These are phyloP conservation scores for Siniperca chuatsi DNA, from an alignment of 2,113 vertebrate species.

Conservation along the genomic window DNA sequence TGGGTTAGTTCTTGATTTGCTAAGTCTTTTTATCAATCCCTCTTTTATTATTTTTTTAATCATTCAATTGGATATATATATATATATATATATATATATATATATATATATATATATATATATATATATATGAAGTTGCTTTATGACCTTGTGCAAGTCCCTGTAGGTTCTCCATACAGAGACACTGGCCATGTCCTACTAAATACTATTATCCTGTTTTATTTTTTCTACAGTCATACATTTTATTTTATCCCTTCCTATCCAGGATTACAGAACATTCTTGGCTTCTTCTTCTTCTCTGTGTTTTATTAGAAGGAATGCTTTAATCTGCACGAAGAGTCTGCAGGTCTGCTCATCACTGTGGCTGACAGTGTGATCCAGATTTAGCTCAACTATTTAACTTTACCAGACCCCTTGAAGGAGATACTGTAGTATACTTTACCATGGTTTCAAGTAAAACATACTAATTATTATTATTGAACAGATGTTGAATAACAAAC, in stretches of 20 bases:
- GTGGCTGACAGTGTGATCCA: slow-evolving; percentile 5
- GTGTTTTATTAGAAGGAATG: slow-evolving; percentile 40
- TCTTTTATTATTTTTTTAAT: not conserved
- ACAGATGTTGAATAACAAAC: not conserved
- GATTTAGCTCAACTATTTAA: slow-evolving; percentile 20
- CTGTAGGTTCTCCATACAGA: not conserved
- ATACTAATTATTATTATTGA: not conserved
- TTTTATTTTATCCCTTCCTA: not conserved
- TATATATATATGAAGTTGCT: not conserved
- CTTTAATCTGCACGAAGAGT: slow-evolving; percentile 48
- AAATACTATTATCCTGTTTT: not conserved
- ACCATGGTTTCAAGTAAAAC: slow-evolving; percentile 7
- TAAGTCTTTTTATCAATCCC: not conserved
- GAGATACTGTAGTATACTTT: not conserved
- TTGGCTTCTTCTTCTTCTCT: slow-evolving; percentile 25
- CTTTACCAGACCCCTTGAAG: not conserved
- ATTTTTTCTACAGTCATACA: not conserved
- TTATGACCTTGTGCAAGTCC: no score
- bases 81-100: no score
- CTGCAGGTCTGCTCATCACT: slow-evolving; percentile 24
- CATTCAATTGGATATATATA: not conserved
- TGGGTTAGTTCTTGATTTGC: not conserved
- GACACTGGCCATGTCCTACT: not conserved
- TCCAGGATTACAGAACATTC: slow-evolving; percentile 35
- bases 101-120: not conserved